These are phyloP conservation scores for Mus spretus DNA, from an alignment of 2,797 vertebrate genomes.

Conservation along the genomic window DNA sequence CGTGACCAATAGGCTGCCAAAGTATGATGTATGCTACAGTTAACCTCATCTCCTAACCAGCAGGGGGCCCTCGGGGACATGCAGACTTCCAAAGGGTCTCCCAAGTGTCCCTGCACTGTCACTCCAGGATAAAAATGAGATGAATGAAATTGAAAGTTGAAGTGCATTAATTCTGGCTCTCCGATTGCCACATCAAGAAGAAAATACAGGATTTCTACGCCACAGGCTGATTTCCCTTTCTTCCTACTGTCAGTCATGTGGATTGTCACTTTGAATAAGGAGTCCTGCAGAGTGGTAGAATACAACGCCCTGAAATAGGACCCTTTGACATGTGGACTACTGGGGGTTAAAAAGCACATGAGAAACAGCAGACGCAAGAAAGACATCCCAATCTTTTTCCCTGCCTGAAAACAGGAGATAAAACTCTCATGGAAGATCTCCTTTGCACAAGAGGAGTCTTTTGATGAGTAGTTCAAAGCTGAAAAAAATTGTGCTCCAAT, in stretches of 20 bases:
- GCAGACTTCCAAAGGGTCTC: neutral
- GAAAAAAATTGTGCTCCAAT: neutral
- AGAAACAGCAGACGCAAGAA: neutral
- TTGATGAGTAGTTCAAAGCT: neutral
- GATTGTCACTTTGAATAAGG: neutral
- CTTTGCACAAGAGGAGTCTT: neutral
- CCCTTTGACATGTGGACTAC: neutral
- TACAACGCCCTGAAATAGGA: neutral
- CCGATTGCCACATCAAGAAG: neutral
- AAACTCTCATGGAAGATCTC: neutral
- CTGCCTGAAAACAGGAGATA: neutral
- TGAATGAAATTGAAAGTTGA: slow-evolving; percentile 25
- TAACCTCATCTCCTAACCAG: neutral
- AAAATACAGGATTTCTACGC: slow-evolving; percentile 33
- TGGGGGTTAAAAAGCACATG: neutral
- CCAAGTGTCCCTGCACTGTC: too few species aligned
- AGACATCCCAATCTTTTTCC: neutral
- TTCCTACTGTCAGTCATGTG: neutral
- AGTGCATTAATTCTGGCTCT: slow-evolving; percentile 34
- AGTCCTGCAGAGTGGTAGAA: neutral
- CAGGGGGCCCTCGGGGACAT: neutral
- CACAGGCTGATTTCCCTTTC: neutral
- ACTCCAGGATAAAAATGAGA: neutral
- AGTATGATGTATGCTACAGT: neutral
- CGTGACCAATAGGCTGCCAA: neutral